Conservation (phyloP, 1,140 invertebrate genomes). For the Eumaeus atala region DNA sequence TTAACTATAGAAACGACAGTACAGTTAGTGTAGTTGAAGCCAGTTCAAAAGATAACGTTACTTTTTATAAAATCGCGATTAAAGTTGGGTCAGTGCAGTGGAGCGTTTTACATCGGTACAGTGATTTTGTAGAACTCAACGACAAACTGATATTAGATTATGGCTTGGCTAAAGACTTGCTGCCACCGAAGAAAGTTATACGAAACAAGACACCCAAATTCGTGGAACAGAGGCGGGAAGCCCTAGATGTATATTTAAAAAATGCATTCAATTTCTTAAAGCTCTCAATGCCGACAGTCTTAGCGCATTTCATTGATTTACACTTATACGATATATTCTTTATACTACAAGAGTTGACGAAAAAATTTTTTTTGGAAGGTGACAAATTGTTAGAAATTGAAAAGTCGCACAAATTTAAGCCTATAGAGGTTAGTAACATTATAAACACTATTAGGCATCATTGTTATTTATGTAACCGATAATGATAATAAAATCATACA, state of each 20-base stretch:
- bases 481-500: neutral
- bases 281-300: slow-evolving; percentile 82
- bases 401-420: slow-evolving; percentile 79
- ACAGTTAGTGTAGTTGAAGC: slow-evolving; percentile 57
- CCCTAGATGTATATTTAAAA: slow-evolving; percentile 88
- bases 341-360: slow-evolving; percentile 84
- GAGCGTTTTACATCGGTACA: slow-evolving; percentile 89
- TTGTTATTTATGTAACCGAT: neutral
- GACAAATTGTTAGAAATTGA: slow-evolving; percentile 77
- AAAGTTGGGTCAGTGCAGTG: slow-evolving; percentile 82
- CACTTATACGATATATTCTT: slow-evolving; percentile 89
- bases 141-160: slow-evolving; percentile 85
- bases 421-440: slow-evolving; percentile 79
- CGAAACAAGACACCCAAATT: slow-evolving; percentile 82
- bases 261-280: slow-evolving; percentile 83
- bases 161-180: slow-evolving; percentile 85
- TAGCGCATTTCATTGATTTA: slow-evolving; percentile 87
- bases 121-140: slow-evolving; percentile 91
- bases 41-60: slow-evolving; percentile 63
- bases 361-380: slow-evolving; percentile 81
- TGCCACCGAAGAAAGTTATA: slow-evolving; percentile 92
- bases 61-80: slow-evolving; percentile 68
- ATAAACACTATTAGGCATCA: neutral
- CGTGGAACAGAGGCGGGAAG: slow-evolving; percentile 86
- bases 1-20: slow-evolving; percentile 58